Conservation (phyloP, 2,113 vertebrate species). For the Corythornis cristatus region DNA sequence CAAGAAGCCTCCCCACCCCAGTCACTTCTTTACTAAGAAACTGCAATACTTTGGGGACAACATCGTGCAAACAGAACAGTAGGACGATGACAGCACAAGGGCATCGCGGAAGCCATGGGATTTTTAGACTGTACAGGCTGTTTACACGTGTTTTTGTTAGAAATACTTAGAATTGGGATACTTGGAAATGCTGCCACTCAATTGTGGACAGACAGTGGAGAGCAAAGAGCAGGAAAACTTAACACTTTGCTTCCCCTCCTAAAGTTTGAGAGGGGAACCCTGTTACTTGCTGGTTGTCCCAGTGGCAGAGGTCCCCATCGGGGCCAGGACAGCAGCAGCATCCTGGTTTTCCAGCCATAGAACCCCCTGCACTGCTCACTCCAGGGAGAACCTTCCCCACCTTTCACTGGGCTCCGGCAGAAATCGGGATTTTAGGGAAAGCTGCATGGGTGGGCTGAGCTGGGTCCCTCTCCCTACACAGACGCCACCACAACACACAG, state of each 20-base stretch:
- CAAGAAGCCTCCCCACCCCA: not conserved
- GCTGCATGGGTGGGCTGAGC: rapidly evolving
- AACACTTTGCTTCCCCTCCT: not conserved
- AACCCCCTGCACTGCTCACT: not conserved
- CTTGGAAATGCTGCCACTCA: not conserved
- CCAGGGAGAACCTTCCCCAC: not conserved
- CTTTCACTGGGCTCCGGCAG: not conserved
- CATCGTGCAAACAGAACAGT: rapidly evolving
- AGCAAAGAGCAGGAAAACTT: not conserved
- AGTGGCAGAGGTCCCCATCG: rapidly evolving
- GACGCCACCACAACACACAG: rapidly evolving
- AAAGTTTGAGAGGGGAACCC: not conserved
- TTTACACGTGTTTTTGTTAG: not conserved
- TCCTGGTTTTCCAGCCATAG: not conserved
- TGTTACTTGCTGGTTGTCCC: rapidly evolving
- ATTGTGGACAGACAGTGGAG: not conserved
- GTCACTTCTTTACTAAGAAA: not conserved
- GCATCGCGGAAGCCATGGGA: rapidly evolving
- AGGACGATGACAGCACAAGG: not conserved
- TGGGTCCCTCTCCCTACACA: not conserved
- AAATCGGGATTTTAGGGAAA: not conserved
- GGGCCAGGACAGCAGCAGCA: not conserved
- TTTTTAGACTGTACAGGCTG: too few species aligned
- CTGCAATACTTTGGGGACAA: not conserved
- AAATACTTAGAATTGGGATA: not conserved